A percentile compares a stretch with the other conserved stretches of the same genome.
These are phyloP conservation scores for Raja brachyura DNA, from an alignment of 2,113 vertebrate genomes.

Conservation along the genomic window DNA sequence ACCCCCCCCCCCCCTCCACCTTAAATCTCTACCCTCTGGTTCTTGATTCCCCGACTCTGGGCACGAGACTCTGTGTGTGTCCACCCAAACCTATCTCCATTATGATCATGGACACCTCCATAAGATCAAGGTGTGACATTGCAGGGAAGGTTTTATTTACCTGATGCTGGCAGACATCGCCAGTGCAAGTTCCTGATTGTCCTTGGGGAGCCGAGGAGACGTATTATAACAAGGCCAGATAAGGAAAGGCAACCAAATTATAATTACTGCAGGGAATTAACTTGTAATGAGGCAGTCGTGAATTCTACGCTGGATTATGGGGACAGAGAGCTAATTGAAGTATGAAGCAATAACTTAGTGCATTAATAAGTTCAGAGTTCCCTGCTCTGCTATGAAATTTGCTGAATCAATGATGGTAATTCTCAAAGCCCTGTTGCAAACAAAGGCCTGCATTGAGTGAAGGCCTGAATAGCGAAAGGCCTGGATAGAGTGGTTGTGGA, in stretches of 20 bases:
- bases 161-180: neutral
- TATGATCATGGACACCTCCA: too few relatives aligned
- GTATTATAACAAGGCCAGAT: neutral
- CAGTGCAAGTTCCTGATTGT: neutral
- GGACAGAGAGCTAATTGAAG: conserved; percentile 23
- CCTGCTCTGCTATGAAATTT: neutral
- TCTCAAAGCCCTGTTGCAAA: neutral
- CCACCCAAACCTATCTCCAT: too few relatives aligned
- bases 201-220: neutral
- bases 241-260: neutral
- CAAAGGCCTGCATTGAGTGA: neutral
- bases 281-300: neutral
- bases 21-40: too few relatives aligned
- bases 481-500: too few relatives aligned
- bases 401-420: conserved; percentile 9
- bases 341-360: conserved; percentile 15
- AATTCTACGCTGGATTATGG: neutral
- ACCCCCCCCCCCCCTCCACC: too few relatives aligned
- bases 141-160: neutral
- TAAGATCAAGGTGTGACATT: neutral
- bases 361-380: conserved; percentile 9
- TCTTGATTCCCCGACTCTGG: too few relatives aligned
- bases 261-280: conserved; percentile 21
- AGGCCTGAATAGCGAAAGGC: too few relatives aligned
- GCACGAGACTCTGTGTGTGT: too few relatives aligned